A percentile compares a stretch with the other conserved stretches of the same genome.
Evolutionary conservation across 1,140 invertebrate species (phyloP).

Genomic region (Gryon sp.): DNA sequence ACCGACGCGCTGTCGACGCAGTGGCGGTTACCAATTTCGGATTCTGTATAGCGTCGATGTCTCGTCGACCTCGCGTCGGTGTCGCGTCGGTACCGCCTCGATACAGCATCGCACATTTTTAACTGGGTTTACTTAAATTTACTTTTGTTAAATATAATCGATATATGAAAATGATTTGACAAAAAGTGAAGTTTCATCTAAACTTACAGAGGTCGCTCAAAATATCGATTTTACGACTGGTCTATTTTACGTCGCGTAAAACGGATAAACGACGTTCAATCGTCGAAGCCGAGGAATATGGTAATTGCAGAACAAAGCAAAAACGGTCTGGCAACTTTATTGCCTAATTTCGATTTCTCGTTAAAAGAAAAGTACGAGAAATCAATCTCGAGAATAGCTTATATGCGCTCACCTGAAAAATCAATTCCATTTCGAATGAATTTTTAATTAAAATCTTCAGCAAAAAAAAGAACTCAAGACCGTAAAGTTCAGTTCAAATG

Average conservation of each 20-base stretch:
- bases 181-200: background rate
- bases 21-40: too few relatives aligned
- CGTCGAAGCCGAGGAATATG: constrained; percentile 34
- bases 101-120: too few relatives aligned
- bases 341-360: constrained; percentile 32
- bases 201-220: constrained; percentile 12
- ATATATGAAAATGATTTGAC: too few relatives aligned
- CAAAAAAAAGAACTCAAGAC: too few relatives aligned
- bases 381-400: constrained; percentile 20
- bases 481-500: too few relatives aligned
- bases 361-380: constrained; percentile 24
- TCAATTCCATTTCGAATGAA: background rate
- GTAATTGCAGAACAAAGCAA: constrained; percentile 47
- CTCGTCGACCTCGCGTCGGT: too few relatives aligned
- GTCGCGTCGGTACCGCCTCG: too few relatives aligned
- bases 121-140: too few relatives aligned
- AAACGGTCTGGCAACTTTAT: constrained; percentile 23
- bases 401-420: constrained; percentile 1
- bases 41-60: too few relatives aligned
- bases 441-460: too few relatives aligned
- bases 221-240: constrained; percentile 49
- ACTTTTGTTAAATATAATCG: too few relatives aligned
- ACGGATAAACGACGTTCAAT: constrained; percentile 27
- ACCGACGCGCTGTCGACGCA: too few relatives aligned
- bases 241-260: constrained; percentile 26